These are phyloP conservation scores for Stomorhina lunata DNA, from an alignment of 2,888 invertebrate species.

Conservation along the genomic window DNA sequence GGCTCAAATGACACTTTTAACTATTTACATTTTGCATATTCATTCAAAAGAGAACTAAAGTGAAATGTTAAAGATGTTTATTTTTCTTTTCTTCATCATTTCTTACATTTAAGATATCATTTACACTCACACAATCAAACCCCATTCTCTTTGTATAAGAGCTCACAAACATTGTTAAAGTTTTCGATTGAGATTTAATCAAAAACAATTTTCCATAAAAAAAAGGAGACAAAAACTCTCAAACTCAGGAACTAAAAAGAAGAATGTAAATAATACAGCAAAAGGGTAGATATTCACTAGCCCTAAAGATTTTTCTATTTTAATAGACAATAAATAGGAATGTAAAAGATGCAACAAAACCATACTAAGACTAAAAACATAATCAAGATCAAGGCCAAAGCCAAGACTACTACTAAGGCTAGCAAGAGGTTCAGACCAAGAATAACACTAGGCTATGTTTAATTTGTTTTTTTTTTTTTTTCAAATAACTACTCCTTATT, in stretches of 20 bases:
- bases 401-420: too few species aligned
- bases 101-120: constrained; percentile 7
- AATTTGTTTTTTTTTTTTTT: too few species aligned
- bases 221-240: background rate
- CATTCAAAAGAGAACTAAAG: background rate
- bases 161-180: background rate
- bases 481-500: background rate
- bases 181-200: background rate
- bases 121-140: background rate
- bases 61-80: background rate
- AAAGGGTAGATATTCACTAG: too few species aligned
- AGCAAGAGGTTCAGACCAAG: too few species aligned
- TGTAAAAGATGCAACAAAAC: too few species aligned
- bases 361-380: too few species aligned
- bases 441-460: too few species aligned
- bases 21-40: constrained; percentile 13
- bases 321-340: too few species aligned
- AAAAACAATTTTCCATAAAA: background rate
- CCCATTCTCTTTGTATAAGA: background rate
- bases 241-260: background rate
- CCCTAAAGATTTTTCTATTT: too few species aligned
- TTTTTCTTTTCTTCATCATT: background rate
- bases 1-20: background rate
- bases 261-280: background rate
- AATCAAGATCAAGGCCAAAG: too few species aligned